Percentiles rank a stretch among this genome's conserved stretches.
Evolutionary conservation across 1,140 invertebrate genomes (phyloP).

Genomic region (Conus ventricosus): DNA sequence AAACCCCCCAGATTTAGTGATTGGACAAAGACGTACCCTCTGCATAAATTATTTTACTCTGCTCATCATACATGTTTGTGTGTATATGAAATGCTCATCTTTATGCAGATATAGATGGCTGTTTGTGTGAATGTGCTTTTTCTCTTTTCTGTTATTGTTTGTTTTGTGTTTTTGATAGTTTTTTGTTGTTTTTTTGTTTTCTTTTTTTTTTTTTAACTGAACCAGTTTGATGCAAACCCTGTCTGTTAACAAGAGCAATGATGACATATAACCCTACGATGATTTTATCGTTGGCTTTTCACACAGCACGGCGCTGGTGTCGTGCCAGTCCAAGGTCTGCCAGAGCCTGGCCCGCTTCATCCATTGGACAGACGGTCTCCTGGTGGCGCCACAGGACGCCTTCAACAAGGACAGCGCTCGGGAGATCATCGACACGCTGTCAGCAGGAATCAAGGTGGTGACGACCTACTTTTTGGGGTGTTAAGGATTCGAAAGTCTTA

Average conservation of each 20-base stretch:
- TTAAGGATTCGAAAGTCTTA: background rate
- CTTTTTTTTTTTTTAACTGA: too few relatives aligned
- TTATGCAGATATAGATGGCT: background rate
- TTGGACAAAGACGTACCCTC: too few relatives aligned
- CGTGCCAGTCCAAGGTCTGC: conserved; percentile 90
- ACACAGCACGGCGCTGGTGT: conserved; percentile 80
- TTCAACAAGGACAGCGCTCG: conserved; percentile 81
- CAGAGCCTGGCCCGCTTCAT: conserved; percentile 90
- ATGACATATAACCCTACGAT: too few relatives aligned
- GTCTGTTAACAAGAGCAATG: too few relatives aligned
- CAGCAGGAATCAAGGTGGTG: conserved; percentile 84
- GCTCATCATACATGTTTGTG: background rate
- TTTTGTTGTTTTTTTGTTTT: too few relatives aligned
- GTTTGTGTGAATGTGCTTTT: too few relatives aligned
- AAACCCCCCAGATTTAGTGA: too few relatives aligned
- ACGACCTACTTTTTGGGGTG: too few relatives aligned
- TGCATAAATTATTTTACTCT: too few relatives aligned
- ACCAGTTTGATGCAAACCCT: too few relatives aligned
- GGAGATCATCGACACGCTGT: conserved; percentile 85
- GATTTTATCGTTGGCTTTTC: too few relatives aligned
- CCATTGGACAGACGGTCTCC: conserved; percentile 90
- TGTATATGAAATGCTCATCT: background rate
- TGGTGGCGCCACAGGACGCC: conserved; percentile 83
- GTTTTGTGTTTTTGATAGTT: too few relatives aligned
- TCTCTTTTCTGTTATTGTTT: background rate